phyloP scores from a whole-genome alignment of 2,797 vertebrate genomes.

The Clamator glandarius region DNA sequence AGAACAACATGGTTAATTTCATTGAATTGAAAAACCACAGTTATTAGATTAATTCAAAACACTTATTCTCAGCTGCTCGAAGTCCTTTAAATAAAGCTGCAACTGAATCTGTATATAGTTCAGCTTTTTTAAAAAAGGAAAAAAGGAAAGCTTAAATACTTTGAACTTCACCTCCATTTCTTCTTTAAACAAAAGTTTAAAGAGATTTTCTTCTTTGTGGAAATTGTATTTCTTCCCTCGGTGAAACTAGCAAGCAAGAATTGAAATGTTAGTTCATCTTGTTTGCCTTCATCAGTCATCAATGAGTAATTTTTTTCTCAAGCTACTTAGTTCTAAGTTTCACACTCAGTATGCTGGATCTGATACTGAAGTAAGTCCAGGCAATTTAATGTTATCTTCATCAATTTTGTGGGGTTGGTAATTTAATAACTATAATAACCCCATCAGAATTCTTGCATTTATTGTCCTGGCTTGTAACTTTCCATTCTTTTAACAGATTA shows the following conservation, averaged over 20 bases:
- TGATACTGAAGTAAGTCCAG: not conserved
- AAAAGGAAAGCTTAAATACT: not conserved
- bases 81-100: not conserved
- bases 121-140: not conserved
- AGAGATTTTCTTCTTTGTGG: not conserved
- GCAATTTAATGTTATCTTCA: not conserved
- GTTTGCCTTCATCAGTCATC: not conserved
- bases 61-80: not conserved
- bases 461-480: not conserved
- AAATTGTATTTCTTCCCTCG: not conserved
- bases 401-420: not conserved
- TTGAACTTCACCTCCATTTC: not conserved
- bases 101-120: not conserved
- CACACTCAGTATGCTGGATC: not conserved
- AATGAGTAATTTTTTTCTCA: not conserved
- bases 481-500: not conserved
- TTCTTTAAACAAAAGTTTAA: not conserved
- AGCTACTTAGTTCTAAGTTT: not conserved
- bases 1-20: not conserved
- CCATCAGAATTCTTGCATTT: not conserved
- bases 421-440: conserved; percentile 2
- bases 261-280: not conserved
- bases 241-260: not conserved
- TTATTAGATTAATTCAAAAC: not conserved
- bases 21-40: not conserved